phyloP scores from a whole-genome alignment of 1,140 invertebrate species.

The Streblospio benedicti region DNA sequence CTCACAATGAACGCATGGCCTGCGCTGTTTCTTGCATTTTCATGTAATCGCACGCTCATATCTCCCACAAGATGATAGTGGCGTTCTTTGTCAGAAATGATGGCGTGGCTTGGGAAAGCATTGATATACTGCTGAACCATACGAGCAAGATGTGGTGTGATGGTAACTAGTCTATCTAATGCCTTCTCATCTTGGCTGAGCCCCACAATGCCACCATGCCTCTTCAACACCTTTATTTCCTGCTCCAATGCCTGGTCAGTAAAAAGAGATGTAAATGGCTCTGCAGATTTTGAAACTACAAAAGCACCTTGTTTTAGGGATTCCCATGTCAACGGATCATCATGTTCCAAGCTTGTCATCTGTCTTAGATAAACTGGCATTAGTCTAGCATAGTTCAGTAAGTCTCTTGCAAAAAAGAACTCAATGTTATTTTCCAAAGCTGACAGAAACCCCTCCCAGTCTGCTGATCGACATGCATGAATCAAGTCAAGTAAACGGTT shows the following conservation, averaged over 20 bases:
- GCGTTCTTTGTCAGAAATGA: background rate
- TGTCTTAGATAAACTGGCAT: slow-evolving; percentile 1
- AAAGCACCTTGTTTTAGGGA: background rate
- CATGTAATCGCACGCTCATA: background rate
- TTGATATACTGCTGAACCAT: background rate
- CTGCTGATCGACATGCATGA: background rate
- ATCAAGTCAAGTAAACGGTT: background rate
- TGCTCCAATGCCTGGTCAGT: background rate
- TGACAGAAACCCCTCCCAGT: background rate
- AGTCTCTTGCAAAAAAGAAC: background rate
- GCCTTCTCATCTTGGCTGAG: background rate
- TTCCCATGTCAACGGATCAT: background rate
- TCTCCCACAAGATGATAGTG: slow-evolving; percentile 1
- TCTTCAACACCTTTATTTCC: slow-evolving; percentile 1
- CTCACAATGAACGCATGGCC: background rate
- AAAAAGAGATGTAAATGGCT: too few relatives aligned
- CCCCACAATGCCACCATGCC: slow-evolving; percentile 1
- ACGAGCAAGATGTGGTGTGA: slow-evolving; percentile 2
- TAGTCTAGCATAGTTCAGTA: slow-evolving; percentile 2
- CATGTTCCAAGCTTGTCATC: background rate
- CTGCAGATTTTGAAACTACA: background rate
- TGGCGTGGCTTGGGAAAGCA: background rate
- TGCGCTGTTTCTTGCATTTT: background rate
- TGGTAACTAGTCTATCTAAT: background rate
- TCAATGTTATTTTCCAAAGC: background rate